These are phyloP conservation scores for Tineola bisselliella DNA, from an alignment of 2,888 invertebrate species.

Conservation along the genomic window DNA sequence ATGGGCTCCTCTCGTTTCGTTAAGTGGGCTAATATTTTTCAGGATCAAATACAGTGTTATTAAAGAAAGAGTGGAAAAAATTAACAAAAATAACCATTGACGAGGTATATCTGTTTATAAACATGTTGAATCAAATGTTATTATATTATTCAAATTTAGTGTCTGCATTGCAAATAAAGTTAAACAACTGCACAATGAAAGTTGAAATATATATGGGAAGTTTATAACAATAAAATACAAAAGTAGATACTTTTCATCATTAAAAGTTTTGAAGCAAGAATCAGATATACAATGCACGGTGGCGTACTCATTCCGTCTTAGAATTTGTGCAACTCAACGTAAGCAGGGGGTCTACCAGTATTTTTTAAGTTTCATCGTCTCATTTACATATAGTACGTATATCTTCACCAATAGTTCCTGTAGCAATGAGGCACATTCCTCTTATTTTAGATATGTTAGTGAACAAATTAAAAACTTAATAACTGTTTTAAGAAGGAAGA, in stretches of 20 bases:
- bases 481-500: too few species aligned
- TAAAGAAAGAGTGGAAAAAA: not conserved
- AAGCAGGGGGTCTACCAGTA: too few species aligned
- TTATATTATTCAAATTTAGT: too few species aligned
- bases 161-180: not conserved
- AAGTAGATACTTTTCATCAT: conserved; percentile 10
- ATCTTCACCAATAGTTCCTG: too few species aligned
- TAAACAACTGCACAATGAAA: not conserved
- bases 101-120: too few species aligned
- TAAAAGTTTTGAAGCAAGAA: conserved; percentile 10
- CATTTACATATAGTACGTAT: too few species aligned
- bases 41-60: not conserved
- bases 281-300: conserved; percentile 8
- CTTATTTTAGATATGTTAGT: too few species aligned
- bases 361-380: too few species aligned
- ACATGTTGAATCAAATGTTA: too few species aligned
- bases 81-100: too few species aligned
- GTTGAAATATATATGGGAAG: conserved; percentile 9
- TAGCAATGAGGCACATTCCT: too few species aligned
- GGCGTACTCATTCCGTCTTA: not conserved
- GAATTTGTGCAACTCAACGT: not conserved
- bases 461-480: too few species aligned
- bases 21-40: not conserved
- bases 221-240: conserved; percentile 3
- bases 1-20: conserved; percentile 16